Percentiles rank a stretch among this genome's conserved stretches.
Evolutionary conservation across 2,888 invertebrate genomes (phyloP).

Genomic region (Latheticus oryzae): DNA sequence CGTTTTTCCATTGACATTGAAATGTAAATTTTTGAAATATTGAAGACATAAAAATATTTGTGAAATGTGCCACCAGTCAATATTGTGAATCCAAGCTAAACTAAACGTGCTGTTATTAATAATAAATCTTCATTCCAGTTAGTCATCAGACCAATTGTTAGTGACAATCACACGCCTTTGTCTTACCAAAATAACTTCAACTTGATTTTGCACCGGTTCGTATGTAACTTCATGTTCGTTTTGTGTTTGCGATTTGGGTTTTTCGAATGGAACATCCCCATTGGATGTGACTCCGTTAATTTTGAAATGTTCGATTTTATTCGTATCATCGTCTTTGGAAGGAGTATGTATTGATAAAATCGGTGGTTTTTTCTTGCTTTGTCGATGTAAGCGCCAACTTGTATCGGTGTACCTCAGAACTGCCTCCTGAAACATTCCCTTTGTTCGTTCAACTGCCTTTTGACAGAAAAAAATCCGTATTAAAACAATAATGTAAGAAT

Average conservation of each 20-base stretch:
- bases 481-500: too few relatives aligned
- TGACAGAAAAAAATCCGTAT: too few relatives aligned
- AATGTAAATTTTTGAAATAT: too few relatives aligned
- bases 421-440: conserved; percentile 68
- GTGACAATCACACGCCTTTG: conserved; percentile 25
- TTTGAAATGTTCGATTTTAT: conserved; percentile 26
- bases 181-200: conserved; percentile 60
- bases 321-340: conserved; percentile 31
- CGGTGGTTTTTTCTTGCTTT: conserved; percentile 64
- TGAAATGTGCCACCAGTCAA: too few relatives aligned
- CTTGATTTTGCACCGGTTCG: conserved; percentile 55
- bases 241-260: conserved; percentile 42
- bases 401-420: conserved; percentile 79
- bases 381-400: conserved; percentile 79
- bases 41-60: too few relatives aligned
- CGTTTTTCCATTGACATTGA: too few relatives aligned
- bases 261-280: conserved; percentile 21
- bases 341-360: conserved; percentile 29
- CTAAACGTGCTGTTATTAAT: conserved; percentile 28
- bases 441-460: conserved; percentile 13
- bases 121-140: conserved; percentile 17
- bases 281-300: conserved; percentile 40
- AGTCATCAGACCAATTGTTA: conserved; percentile 24
- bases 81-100: too few relatives aligned
- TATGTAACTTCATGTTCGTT: conserved; percentile 60